Base-by-base conservation (phyloP, 2,113 vertebrate genomes). In the Ptilorrhoa leucosticta region DNA sequence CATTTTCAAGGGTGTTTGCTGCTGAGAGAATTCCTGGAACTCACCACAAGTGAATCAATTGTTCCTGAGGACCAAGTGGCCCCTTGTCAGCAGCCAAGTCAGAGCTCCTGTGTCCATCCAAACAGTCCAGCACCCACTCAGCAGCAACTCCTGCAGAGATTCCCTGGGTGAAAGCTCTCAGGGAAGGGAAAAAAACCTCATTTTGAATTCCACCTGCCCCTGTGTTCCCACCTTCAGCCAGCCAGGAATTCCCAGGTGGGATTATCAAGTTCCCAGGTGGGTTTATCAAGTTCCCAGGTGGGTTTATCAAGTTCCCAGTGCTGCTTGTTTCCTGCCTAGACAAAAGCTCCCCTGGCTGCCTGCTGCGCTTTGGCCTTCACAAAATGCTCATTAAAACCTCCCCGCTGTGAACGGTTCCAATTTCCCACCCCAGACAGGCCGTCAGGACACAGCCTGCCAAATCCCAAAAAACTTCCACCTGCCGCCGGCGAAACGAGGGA, bases 1-100 rank as follows among this genome's bases (percentile, higher is more conserved):
- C 20, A 50, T 93, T 94, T 96, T 53, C 75, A n/a, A 80, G 28
- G 35, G 63, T 22, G 71, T 82, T 65, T 40, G 66, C 28, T 70
- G 70, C 23, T 48, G 50, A 71, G 85, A 83, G 77, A 83, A 91
- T 24, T 40, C 77, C 65, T 6, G 42, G 66, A 68, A 42, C 57
- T 69, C 1, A 0, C 71, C 45, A 30, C 31, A 13, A 57, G 72
- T 45, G 60, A 93, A 84, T 47, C 40, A 88, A 81, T 83, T 11
- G n/a, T 39, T 79, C n/a, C 40, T 31, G 53, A 72, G 68, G 75
- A 54, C 42, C 50, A 16, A 44, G 71, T 11, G 27, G 71, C 31
- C 17, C 39, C 8, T 68, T 35, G 58, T 11, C 45, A 26, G 16
- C 35, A 69, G 27, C 33, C 10, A 26, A 39, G 64, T 0, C 21